A percentile compares a stretch with the other conserved stretches of the same genome.
These are phyloP conservation scores for Bagarius yarrelli DNA, from an alignment of 2,113 vertebrate genomes.

Conservation along the genomic window DNA sequence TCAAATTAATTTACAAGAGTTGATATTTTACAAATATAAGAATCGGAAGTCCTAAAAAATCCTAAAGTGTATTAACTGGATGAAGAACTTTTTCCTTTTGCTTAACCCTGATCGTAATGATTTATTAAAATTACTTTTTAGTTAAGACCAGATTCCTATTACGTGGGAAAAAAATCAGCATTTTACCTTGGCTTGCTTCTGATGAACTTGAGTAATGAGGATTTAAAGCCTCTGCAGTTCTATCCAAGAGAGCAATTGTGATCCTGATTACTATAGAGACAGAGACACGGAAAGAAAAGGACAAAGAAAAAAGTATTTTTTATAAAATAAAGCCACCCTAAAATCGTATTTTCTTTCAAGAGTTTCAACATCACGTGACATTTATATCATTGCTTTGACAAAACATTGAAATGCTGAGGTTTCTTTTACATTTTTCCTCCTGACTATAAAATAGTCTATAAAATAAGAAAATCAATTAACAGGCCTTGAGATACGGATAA, in stretches of 20 bases:
- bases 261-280: slow-evolving; percentile 58
- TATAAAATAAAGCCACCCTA: too few relatives aligned
- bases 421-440: too few relatives aligned
- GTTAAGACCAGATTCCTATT: not conserved
- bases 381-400: too few relatives aligned
- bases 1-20: not conserved
- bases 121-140: not conserved
- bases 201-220: slow-evolving; percentile 44
- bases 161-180: not conserved
- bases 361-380: too few relatives aligned
- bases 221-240: slow-evolving; percentile 56
- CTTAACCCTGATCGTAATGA: not conserved
- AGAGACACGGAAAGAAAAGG: slow-evolving; percentile 15
- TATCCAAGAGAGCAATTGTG: slow-evolving; percentile 59
- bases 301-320: not conserved
- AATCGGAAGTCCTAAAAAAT: not conserved
- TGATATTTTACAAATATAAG: not conserved
- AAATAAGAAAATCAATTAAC: too few relatives aligned
- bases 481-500: too few relatives aligned
- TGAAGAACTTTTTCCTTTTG: not conserved
- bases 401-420: too few relatives aligned
- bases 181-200: slow-evolving; percentile 65
- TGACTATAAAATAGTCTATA: too few relatives aligned
- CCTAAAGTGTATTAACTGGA: not conserved
- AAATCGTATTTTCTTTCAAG: too few relatives aligned